Evolutionary conservation across 2,888 invertebrate species (phyloP), one percentile per base, ranked within the genome.

Genomic region (Apamea monoglypha): DNA sequence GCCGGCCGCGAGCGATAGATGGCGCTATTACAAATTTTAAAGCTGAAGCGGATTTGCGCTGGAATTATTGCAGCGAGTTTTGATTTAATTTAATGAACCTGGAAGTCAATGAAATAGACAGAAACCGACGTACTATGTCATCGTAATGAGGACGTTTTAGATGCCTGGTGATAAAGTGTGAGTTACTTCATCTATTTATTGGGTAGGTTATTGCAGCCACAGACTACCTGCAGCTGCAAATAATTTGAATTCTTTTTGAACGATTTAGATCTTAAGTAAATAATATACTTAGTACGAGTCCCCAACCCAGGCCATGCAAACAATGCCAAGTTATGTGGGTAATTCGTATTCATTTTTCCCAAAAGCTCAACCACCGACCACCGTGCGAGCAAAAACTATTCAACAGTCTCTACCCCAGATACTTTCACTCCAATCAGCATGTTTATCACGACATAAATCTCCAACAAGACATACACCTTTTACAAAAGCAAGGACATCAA

Each of bases 401-500:
- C 12, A 53, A 68, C 36, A 84, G n/a, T 29, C 21, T 66, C 21
- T 36, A 75, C 61, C 74, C 21, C 29, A 63, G 81, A 78, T 66
- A 85, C 85, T 88, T 85, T 88, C 82, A 63, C 70, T 85, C 53
- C 81, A 83, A 85, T 85, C 81, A 85, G 47, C 81, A 73, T 61
- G 66, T 85, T 85, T 77, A 85, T 85, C 85, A 77, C 76, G 78
- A 80, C 84, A 89, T 88, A 88, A 88, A 88, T 89, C 87, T 88
- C 59, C 76, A 80, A 70, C 80, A 75, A 86, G 78, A 79, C 78
- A 86, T 76, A 84, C 72, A 84, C 85, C 77, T 85, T 87, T 85
- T 82, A 88, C 66, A 87, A 87, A 89, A 89, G 81, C 84, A 82
- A 86, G 83, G 83, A 86, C 90, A 90, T 90, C 82, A 90, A 87